Evolutionary conservation across 2,113 vertebrate genomes (phyloP).

Genomic region (Microcebus murinus): DNA sequence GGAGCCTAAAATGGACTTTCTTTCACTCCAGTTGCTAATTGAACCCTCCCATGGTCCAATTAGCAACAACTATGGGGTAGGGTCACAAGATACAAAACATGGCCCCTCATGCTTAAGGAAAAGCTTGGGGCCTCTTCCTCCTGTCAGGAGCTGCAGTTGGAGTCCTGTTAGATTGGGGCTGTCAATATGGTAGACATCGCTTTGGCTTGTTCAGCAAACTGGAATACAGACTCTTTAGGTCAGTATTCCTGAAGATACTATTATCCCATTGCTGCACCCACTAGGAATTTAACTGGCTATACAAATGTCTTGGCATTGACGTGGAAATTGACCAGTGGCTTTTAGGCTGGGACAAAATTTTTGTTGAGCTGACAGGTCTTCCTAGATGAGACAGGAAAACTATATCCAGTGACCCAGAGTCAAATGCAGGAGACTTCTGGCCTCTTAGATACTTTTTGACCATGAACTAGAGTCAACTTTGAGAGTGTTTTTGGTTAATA

Average conservation of each 20-base stretch:
- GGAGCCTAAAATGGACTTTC: not conserved
- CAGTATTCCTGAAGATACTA: not conserved
- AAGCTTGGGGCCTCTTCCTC: not conserved
- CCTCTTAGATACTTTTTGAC: not conserved
- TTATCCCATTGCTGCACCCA: not conserved
- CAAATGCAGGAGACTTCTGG: not conserved
- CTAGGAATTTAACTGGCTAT: not conserved
- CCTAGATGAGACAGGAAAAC: slow-evolving; percentile 17
- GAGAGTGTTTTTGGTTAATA: not conserved
- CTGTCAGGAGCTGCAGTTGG: not conserved
- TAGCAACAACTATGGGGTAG: not conserved
- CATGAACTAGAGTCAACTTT: not conserved
- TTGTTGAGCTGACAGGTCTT: not conserved
- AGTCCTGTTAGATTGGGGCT: not conserved
- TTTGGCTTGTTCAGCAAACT: not conserved
- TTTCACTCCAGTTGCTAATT: not conserved
- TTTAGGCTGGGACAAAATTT: not conserved
- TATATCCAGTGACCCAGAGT: not conserved
- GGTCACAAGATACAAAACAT: slow-evolving; percentile 28
- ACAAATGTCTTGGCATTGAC: not conserved
- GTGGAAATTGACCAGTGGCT: slow-evolving; percentile 3
- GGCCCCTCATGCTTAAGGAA: not conserved
- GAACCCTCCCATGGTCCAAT: not conserved
- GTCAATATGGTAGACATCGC: not conserved
- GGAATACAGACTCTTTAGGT: not conserved